Evolutionary conservation across 2,797 vertebrate species (phyloP), one percentile per base, ranked within the genome.

Genomic region (Chrysocyon brachyurus): DNA sequence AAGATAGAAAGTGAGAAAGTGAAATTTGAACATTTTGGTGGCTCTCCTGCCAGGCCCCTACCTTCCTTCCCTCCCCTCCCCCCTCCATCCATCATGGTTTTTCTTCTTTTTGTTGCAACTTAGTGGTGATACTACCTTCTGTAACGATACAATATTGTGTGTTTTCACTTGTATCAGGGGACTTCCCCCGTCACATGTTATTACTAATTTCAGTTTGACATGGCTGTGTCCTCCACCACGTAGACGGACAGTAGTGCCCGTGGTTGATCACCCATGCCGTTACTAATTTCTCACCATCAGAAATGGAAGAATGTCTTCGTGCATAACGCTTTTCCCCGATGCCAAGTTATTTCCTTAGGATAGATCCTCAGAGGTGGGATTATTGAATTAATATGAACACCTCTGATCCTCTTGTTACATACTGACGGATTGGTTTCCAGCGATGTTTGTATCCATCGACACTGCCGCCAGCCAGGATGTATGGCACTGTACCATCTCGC

Each of bases 171-270:
- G 0, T 0, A 3, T n/a, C n/a, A 0, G 3, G 1, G 46, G 59
- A 46, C 1, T 22, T 22, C 5, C 10, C 79, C 52, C 0, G 0
- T 17, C 16, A 52, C 73, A 5, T 11, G 2, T 26, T 0, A 0
- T 9, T 3, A 9, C 68, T 31, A 4, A 17, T 5, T 40, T 59
- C 4, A 7, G 46, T 24, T 17, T 19, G 78, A 28, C 15, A 0
- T 5, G 70, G 40, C 88, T 2, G 4, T 0, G 9, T 5, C 0
- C 24, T 5, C n/a, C 12, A 0, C 14, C 21, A 1, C 1, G 61
- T 4, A 3, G 56, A 12, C 0, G 63, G 14, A 28, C 63, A 26
- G 46, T 0, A 0, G 33, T 4, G 83, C 75, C 40, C 0, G 0
- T 9, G 6, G 15, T 3, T 0, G 24, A 0, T 19, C 79, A 3